Evolutionary conservation across 1,140 invertebrate species (phyloP).

Genomic region (Drosophila rhopaloa): DNA sequence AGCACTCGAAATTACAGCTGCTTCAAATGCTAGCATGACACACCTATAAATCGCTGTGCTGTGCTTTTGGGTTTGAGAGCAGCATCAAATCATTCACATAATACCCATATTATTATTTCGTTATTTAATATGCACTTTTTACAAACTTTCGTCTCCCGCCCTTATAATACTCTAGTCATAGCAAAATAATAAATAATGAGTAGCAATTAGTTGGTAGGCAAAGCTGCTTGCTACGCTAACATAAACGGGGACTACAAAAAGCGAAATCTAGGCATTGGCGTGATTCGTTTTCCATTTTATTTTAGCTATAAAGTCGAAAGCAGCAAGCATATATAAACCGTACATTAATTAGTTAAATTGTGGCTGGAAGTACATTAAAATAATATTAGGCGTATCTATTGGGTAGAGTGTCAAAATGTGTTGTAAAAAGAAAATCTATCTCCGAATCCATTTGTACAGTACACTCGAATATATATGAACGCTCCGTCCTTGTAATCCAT

Average conservation of each 20-base stretch:
- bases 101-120: conserved; percentile 51
- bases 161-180: conserved; percentile 62
- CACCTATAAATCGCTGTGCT: conserved; percentile 17
- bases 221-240: conserved; percentile 56
- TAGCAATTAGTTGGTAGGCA: conserved; percentile 61
- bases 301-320: conserved; percentile 46
- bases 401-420: conserved; percentile 35
- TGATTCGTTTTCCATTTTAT: conserved; percentile 20
- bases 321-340: conserved; percentile 54
- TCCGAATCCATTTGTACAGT: conserved; percentile 57
- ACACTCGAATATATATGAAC: conserved; percentile 49
- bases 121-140: conserved; percentile 71
- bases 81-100: conserved; percentile 41
- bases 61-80: conserved; percentile 8
- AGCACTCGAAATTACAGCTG: conserved; percentile 75
- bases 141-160: conserved; percentile 48
- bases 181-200: conserved; percentile 76
- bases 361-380: conserved; percentile 68
- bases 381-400: conserved; percentile 41
- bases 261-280: conserved; percentile 36
- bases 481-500: conserved; percentile 5
- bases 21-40: conserved; percentile 53
- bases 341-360: conserved; percentile 67
- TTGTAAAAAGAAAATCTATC: conserved; percentile 22
- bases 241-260: conserved; percentile 38